phyloP scores from a whole-genome alignment of 1,140 invertebrate species.

The Scaptomyza pallida region DNA sequence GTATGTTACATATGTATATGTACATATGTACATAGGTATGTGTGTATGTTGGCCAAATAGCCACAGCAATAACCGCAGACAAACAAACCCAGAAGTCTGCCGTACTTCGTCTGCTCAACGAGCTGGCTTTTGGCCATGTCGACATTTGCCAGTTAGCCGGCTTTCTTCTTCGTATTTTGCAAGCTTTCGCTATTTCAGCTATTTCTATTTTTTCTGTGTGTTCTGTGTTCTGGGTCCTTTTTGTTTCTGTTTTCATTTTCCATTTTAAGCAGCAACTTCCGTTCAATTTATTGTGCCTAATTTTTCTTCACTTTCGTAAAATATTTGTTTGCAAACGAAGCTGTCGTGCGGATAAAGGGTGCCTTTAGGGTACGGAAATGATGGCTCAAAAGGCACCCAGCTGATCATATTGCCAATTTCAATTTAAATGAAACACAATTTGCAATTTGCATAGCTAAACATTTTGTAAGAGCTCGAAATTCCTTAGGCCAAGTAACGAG shows the following conservation, averaged over 20 bases:
- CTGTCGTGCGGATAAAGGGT: slow-evolving; percentile 42
- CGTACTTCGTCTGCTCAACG: not conserved
- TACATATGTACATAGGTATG: slow-evolving; percentile 12
- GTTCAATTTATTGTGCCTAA: slow-evolving; percentile 80
- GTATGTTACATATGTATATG: not conserved
- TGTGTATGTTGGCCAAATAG: slow-evolving; percentile 50
- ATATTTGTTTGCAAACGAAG: slow-evolving; percentile 42
- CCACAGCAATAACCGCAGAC: slow-evolving; percentile 65
- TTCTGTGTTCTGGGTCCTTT: slow-evolving; percentile 10
- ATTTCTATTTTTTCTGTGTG: slow-evolving; percentile 13
- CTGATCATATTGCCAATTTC: slow-evolving; percentile 20
- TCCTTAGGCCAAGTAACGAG: slow-evolving; percentile 1
- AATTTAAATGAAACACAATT: slow-evolving; percentile 24
- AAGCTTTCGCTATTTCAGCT: slow-evolving; percentile 41
- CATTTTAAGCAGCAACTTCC: slow-evolving; percentile 79
- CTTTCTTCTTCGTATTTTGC: slow-evolving; percentile 14
- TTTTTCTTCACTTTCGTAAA: slow-evolving; percentile 74
- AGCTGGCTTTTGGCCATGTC: not conserved
- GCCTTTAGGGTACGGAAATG: slow-evolving; percentile 13
- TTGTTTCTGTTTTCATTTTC: slow-evolving; percentile 42
- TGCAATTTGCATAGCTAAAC: slow-evolving; percentile 20
- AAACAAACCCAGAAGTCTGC: slow-evolving; percentile 47
- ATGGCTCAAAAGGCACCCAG: slow-evolving; percentile 3
- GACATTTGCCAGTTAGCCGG: slow-evolving; percentile 23
- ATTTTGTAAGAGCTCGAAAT: not conserved